Evolutionary conservation across 2,113 vertebrate species (phyloP), one percentile per base, ranked within the genome.

Genomic region (Danionella cerebrum): DNA sequence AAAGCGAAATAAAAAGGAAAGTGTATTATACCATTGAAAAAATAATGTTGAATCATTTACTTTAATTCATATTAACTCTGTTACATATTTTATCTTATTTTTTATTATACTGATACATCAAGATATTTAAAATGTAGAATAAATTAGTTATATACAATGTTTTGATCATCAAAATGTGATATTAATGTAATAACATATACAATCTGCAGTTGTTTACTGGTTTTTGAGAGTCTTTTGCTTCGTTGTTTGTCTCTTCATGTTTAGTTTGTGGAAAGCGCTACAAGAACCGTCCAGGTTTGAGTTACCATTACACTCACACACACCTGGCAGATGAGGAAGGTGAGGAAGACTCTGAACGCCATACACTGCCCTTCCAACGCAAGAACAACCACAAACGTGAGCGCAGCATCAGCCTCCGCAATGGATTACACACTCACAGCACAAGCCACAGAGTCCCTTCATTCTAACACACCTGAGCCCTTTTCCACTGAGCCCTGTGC

Each of bases 381-480:
- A 94, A 94, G 88, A 94, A 93, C 87, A 94, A 93, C 90, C 93
- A 95, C 81, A 95, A 95, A 86, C 92, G 94, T 95, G 85, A 91
- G 93, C 86, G 6, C 18, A 53, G 50, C 50, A 39, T 35, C 21
- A 51, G 50, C 33, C 36, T 41, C 63, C 39, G 33, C 70, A 51
- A 77, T 59, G 69, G 36, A 70, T 50, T 54, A 55, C 50, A 54
- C 68, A 64, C 58, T n/a, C 25, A 68, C 66, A 24, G 70, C 70
- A 47, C 45, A 35, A 50, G 42, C 21, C 54, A 52, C 14, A 63
- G 59, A 48, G 60, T 64, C 22, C 44, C 44, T 22, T 44, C 48
- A 13, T 64, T 64, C 60, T 64, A 64, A 36, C 60, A 48, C 22
- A 31, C 31, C 58, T 48, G 10, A 64, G 6, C 44, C 60, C 58